Percentiles rank a stretch among this genome's conserved stretches.
These are phyloP conservation scores for Macheiramphus alcinus DNA, from an alignment of 2,113 vertebrate species.

Conservation along the genomic window DNA sequence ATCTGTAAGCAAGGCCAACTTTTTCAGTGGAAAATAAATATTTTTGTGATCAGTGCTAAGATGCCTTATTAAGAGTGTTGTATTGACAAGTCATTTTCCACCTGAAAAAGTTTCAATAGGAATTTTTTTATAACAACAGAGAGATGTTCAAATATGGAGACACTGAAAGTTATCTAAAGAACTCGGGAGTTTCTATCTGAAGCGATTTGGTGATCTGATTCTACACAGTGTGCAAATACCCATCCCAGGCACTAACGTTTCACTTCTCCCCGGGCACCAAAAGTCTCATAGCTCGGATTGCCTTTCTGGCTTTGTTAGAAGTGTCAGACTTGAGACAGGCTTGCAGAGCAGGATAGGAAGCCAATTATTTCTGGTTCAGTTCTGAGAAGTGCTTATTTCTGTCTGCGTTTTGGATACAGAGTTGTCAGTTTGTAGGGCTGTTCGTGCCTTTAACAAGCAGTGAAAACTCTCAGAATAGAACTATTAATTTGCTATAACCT, in stretches of 20 bases:
- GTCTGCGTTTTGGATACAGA: not conserved
- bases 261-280: not conserved
- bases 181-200: not conserved
- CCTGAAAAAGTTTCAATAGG: not conserved
- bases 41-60: not conserved
- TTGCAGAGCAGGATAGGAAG: not conserved
- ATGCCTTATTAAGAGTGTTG: not conserved
- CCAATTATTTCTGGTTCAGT: not conserved
- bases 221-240: not conserved
- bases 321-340: not conserved
- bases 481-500: not conserved
- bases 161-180: not conserved
- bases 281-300: accelerated
- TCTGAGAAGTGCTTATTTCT: not conserved
- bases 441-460: not conserved
- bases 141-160: not conserved
- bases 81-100: not conserved
- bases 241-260: not conserved
- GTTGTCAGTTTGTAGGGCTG: not conserved
- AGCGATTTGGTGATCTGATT: not conserved
- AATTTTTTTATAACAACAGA: not conserved
- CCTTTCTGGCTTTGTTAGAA: not conserved
- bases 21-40: not conserved
- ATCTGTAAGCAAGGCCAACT: not conserved
- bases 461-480: not conserved